Evolutionary conservation across 92 coral and sea anemone species (phyloP), one percentile per base, ranked within the genome.

Genomic region (Epizoanthus stellaris): DNA sequence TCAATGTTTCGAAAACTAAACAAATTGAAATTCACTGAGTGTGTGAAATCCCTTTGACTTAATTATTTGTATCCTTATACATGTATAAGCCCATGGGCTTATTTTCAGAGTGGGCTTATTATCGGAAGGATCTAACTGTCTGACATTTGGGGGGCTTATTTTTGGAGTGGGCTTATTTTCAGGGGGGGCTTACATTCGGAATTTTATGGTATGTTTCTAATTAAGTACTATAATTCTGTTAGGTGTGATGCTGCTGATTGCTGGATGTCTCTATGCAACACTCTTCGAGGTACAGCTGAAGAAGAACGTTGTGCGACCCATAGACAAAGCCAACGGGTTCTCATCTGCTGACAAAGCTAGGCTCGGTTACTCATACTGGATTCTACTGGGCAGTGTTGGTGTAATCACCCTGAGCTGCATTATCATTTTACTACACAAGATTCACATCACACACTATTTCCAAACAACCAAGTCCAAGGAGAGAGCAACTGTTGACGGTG

Each of bases 331-430:
- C 6, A 75, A 58, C 9, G 94, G 95, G 6, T 94, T 94, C 76
- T 82, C 90, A 6, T 94, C 98, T 17, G 89, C 94, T 3, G 95
- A 86, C 85, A 91, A 88, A 19, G 98, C 98, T 3, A 86, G 89
- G 23, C 92, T 94, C 2, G 93, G 95, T 52, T 94, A 94, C 84
- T 88, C 95, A 12, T 94, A 89, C 86, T 94, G 98, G 98, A 70
- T 90, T 36, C 86, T 94, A 53, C 81, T 94, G 10, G 98, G 98
- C 6, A 77, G 94, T 52, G 93, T 93, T 10, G 98, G 91, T 2
- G 95, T 94, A 38, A 74, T 94, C 8, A 30, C 80, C 1, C 71
- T 94, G 23, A 89, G 98, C 81, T 93, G 95, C 15, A 67, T 85
- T 6, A 75, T 92, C 45, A 80, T 92, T 57, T 75, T 92, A 14